Evolutionary conservation across 2,113 vertebrate species (phyloP), one percentile per base, ranked within the genome.

Genomic region (Brachirus orientalis): DNA sequence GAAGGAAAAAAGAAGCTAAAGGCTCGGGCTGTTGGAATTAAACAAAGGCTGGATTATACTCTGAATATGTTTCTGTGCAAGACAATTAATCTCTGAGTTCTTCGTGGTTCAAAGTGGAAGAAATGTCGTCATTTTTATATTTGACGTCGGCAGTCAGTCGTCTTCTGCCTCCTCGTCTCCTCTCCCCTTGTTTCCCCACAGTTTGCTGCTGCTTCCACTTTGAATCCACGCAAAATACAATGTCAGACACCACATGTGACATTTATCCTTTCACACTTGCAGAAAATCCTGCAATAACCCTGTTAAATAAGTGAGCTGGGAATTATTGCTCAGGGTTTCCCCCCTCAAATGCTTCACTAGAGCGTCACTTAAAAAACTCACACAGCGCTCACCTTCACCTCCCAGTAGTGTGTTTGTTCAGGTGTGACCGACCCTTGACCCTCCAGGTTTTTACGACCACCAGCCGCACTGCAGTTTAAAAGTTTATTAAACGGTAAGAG

Each of bases 371-470:
- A 1, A 28, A n/a, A 28, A 28, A 28, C 46, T 63, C 12, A 17
- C 54, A 36, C 64, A 36, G 35, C 22, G 14, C 57, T 59, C 72
- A 69, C 70, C 79, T 84, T 70, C 52, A 11, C 38, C 13, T 78
- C 84, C 84, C 91, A 85, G 89, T 86, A 55, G 77, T 43, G 58
- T 96, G 94, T 98, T 97, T 98, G 86, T 89, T 95, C 95, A 97
- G 96, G 95, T 97, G 88, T 52, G 91, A 82, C 75, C 60, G 88
- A 90, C 86, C 38, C 90, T 90, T 82, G 86, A 89, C 80, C 72
- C 43, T n/a, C 67, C 79, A 86, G 83, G 79, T 93, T 94, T n/a
- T 90, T 90, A 91, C 83, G 90, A 91, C 92, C 87, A 90, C 91
- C 85, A 85, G 88, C 90, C 94, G 92, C 86, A 87, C 93, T 92